phyloP scores from a whole-genome alignment of 2,113 vertebrate genomes.

The Oreotrochilus melanogaster region DNA sequence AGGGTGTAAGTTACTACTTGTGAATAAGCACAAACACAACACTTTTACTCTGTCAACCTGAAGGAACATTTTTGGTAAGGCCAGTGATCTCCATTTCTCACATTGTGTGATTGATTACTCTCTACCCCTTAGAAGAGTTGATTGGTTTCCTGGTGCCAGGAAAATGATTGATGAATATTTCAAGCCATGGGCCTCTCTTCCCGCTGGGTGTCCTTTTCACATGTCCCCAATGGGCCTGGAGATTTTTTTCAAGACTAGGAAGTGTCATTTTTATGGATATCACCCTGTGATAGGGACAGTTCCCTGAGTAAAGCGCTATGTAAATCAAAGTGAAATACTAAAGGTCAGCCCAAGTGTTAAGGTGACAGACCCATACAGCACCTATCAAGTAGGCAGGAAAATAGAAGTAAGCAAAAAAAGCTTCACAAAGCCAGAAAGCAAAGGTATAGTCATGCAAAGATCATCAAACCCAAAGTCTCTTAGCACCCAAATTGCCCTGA shows the following conservation, averaged over 20 bases:
- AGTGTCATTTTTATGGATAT: slow-evolving; percentile 72
- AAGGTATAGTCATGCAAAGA: too few relatives aligned
- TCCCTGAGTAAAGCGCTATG: background rate
- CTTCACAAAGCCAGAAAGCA: background rate
- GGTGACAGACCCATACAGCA: background rate
- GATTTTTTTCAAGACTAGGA: slow-evolving; percentile 64
- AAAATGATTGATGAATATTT: slow-evolving; percentile 87
- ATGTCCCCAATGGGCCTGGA: slow-evolving; percentile 49
- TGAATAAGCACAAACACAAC: background rate
- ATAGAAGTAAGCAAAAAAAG: background rate
- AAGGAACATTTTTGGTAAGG: slow-evolving; percentile 8
- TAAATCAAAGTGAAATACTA: background rate
- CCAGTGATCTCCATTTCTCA: slow-evolving; percentile 55
- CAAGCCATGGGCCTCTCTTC: slow-evolving; percentile 68
- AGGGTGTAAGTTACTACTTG: background rate
- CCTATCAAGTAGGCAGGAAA: background rate
- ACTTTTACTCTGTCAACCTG: background rate
- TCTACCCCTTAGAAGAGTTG: slow-evolving; percentile 74
- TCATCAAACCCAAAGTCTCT: background rate
- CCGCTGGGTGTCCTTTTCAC: slow-evolving; percentile 77
- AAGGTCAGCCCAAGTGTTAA: background rate
- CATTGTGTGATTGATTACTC: slow-evolving; percentile 77
- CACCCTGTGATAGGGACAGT: slow-evolving; percentile 32
- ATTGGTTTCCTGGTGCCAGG: slow-evolving; percentile 84
- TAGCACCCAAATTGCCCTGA: background rate